These are phyloP conservation scores for Phenganax stokvisi DNA, from an alignment of 92 coral and sea anemone species.

Conservation along the genomic window DNA sequence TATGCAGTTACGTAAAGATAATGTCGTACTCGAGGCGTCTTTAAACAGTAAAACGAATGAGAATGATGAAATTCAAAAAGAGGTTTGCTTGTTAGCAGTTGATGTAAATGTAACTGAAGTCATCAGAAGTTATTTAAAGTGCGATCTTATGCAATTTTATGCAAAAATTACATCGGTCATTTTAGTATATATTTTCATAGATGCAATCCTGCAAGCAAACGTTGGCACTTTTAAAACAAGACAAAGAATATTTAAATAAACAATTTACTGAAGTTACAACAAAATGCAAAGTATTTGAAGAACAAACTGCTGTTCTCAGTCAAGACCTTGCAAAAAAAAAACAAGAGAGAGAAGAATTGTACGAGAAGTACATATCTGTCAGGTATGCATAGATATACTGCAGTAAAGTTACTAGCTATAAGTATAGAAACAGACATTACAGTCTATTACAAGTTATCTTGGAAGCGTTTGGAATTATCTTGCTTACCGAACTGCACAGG, in stretches of 20 bases:
- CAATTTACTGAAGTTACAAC: conserved; percentile 75
- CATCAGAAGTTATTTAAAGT: too few species aligned
- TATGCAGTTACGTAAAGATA: conserved; percentile 69
- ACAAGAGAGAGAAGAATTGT: conserved; percentile 81
- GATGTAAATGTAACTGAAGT: neutral
- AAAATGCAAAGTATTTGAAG: conserved; percentile 71
- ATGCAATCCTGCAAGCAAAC: conserved; percentile 82
- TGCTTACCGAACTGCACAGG: too few species aligned
- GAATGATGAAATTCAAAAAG: conserved; percentile 69
- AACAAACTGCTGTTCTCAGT: conserved; percentile 62
- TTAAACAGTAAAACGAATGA: conserved; percentile 64
- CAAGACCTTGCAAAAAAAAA: conserved; percentile 62
- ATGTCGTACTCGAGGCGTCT: conserved; percentile 68
- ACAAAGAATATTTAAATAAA: conserved; percentile 86
- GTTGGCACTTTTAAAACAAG: conserved; percentile 78
- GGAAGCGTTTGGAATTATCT: too few species aligned
- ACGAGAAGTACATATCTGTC: conserved; percentile 81
- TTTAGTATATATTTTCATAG: conserved; percentile 28
- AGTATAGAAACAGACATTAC: too few species aligned
- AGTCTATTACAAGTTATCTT: too few species aligned
- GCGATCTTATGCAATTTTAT: neutral
- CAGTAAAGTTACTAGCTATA: neutral
- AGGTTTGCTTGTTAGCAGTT: conserved; percentile 44
- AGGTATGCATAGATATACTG: conserved; percentile 43
- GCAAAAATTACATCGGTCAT: neutral